Base-by-base conservation (phyloP, 2,888 invertebrate genomes). In the Keiferia lycopersicella region DNA sequence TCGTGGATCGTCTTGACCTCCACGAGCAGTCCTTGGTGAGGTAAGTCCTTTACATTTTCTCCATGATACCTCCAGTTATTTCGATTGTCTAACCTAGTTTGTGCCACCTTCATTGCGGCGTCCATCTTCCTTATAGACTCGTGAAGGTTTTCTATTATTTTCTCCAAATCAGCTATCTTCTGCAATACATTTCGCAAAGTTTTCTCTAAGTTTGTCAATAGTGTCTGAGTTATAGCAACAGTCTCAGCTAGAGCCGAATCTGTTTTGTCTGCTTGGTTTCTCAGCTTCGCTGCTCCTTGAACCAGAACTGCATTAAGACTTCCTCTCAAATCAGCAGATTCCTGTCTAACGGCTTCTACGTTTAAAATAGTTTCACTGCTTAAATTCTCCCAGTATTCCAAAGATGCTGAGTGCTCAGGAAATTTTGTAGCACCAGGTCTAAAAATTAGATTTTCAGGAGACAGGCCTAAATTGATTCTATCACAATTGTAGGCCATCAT, bases 331-430 rank as follows among this genome's bases (percentile, higher is more conserved):
- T 94, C 93, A 11, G 93, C 93, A 0, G 97, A 97, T 64, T 94
- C 94, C 80, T 96, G 95, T 63, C 96, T 93, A 51, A 95, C 95
- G 48, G 94, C 93, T 80, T 97, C 96, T 51, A 94, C 95, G 71
- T 94, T 94, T 39, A 95, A 93, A 50, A 98, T 90, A 57, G 95
- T 95, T 82, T 97, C 96, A 73, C 94, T 93, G 26, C 96, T 96
- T 75, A 96, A 96, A 78, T 94, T 95, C 69, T 97, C 96, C 96
- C 98, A 98, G 72, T 96, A 96, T 72, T 96, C 95, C 26, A 96
- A 71, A 34, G 84, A 84, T 4, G 88, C 93, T 75, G 92, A 95
- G 93, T 95, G 94, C 61, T 96, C 95, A 0, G 96, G 95, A 76
- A 96, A 95, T 68, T 95, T 93, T 1, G 96, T 95, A 0, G 96